Evolutionary conservation across 1,140 invertebrate genomes (phyloP).

Genomic region (Manduca sexta): DNA sequence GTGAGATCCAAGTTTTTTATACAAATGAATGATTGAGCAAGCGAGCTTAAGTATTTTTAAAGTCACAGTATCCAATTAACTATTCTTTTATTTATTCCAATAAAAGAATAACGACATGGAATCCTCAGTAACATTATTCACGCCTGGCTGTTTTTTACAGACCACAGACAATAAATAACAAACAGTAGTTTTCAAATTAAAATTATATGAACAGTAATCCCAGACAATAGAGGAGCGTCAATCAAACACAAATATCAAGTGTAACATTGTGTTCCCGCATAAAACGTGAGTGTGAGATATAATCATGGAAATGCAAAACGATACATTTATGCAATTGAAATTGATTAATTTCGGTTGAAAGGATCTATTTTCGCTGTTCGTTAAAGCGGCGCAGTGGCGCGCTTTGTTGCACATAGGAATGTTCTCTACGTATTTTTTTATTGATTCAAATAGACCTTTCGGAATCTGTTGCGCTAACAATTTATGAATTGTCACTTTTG

Average conservation of each 20-base stretch:
- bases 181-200: no score
- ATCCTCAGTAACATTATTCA: no score
- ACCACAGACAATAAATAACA: no score
- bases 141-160: no score
- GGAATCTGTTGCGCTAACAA: no score
- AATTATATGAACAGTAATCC: no score
- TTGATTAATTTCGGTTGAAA: slow-evolving; percentile 37
- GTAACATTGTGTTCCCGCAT: slow-evolving; percentile 10
- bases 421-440: slow-evolving; percentile 3
- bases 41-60: no score
- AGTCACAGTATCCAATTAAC: no score
- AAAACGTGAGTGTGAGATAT: slow-evolving; percentile 14
- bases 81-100: no score
- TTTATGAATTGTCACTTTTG: not conserved
- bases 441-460: not conserved
- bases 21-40: no score
- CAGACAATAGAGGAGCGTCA: slow-evolving; percentile 11
- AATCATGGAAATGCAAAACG: slow-evolving; percentile 17
- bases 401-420: slow-evolving; percentile 3
- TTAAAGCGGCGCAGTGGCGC: slow-evolving; percentile 10
- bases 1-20: no score
- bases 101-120: no score
- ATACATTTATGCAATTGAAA: slow-evolving; percentile 41
- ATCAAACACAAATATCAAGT: not conserved
- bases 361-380: slow-evolving; percentile 29